Percentiles rank a stretch among this genome's conserved stretches.
phyloP scores from a whole-genome alignment of 1,140 invertebrate species.

The Gonatopus flavifemur region DNA sequence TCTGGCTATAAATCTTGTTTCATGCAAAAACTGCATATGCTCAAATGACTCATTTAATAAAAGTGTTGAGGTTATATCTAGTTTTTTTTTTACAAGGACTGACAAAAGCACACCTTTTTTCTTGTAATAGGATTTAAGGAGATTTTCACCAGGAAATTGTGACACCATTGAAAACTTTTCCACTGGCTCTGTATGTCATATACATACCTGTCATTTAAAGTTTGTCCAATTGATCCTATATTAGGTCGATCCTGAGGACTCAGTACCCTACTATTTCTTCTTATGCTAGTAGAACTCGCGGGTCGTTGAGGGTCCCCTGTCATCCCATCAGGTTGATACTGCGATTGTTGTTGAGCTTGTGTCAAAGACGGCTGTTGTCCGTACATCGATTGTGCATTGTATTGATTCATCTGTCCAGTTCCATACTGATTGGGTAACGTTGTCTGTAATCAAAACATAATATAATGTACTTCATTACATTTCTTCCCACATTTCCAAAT shows the following conservation, averaged over 20 bases:
- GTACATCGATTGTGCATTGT: slow-evolving; percentile 32
- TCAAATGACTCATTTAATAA: no score
- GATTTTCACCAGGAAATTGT: no score
- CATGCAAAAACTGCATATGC: no score
- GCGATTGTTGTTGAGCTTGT: slow-evolving; percentile 26
- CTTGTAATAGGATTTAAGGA: no score
- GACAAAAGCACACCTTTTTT: no score
- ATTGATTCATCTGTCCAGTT: slow-evolving; percentile 43
- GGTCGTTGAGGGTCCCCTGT: slow-evolving; percentile 37
- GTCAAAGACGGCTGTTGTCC: slow-evolving; percentile 29
- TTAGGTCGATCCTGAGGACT: slow-evolving; percentile 50
- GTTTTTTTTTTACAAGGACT: no score
- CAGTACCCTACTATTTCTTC: slow-evolving; percentile 51
- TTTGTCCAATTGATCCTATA: slow-evolving; percentile 50
- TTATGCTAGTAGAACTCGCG: slow-evolving; percentile 43
- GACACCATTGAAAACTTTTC: no score
- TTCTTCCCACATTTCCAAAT: background rate
- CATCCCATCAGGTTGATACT: slow-evolving; percentile 41
- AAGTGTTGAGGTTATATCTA: no score
- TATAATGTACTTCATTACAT: background rate
- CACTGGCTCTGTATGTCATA: no score
- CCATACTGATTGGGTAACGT: slow-evolving; percentile 45
- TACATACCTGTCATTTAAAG: slow-evolving; percentile 54
- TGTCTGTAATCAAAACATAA: slow-evolving; percentile 25
- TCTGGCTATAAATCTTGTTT: no score